Conservation (phyloP, 2,888 invertebrate genomes). For the Yponomeuta plumbellus region DNA sequence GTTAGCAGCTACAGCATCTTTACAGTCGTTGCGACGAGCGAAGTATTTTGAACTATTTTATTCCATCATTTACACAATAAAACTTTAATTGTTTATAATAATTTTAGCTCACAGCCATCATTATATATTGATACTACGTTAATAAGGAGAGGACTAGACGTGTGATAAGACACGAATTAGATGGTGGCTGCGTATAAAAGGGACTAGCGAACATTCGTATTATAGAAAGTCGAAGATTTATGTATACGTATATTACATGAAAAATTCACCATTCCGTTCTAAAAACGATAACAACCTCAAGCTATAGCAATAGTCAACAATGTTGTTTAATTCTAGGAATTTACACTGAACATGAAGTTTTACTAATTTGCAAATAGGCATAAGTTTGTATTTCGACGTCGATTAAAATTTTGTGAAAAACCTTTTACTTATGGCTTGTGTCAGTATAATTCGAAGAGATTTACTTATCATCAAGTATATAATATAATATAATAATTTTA, state of each 20-base stretch:
- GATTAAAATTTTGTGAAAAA: not conserved
- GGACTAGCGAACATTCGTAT: conserved; percentile 70
- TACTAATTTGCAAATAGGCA: conserved; percentile 50
- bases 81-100: conserved; percentile 71
- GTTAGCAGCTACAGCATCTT: conserved; percentile 28
- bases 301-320: conserved; percentile 77
- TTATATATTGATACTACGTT: conserved; percentile 76
- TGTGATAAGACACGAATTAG: conserved; percentile 55
- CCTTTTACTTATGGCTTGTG: conserved; percentile 6
- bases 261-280: conserved; percentile 72
- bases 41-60: conserved; percentile 51
- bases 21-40: conserved; percentile 51
- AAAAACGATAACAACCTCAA: conserved; percentile 76
- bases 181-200: conserved; percentile 73
- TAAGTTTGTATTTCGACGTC: conserved; percentile 15
- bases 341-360: conserved; percentile 61
- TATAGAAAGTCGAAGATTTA: conserved; percentile 32
- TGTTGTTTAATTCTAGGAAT: conserved; percentile 69
- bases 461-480: too few relatives aligned
- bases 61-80: conserved; percentile 67
- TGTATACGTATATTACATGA: conserved; percentile 56
- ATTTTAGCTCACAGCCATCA: conserved; percentile 77
- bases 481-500: not conserved
- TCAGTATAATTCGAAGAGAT: not conserved
- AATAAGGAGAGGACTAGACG: conserved; percentile 71